phyloP scores from a whole-genome alignment of 2,888 invertebrate species.

The Lasius platythorax region DNA sequence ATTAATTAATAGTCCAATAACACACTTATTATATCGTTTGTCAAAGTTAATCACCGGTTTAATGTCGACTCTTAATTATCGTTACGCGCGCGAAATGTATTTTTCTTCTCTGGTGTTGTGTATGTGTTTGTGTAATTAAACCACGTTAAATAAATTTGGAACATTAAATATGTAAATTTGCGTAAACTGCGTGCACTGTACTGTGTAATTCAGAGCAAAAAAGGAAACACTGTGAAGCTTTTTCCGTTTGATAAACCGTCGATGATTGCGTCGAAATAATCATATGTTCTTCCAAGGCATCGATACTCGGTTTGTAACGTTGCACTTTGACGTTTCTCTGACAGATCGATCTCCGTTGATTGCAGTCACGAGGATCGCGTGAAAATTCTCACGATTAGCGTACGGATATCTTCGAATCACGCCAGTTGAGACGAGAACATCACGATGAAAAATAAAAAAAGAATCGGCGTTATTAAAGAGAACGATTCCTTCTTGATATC shows the following conservation, averaged over 20 bases:
- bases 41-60: not conserved
- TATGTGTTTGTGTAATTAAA: not conserved
- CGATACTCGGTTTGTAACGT: not conserved
- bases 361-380: not conserved
- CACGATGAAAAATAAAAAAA: not conserved
- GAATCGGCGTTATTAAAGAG: not conserved
- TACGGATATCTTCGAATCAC: conserved; percentile 2
- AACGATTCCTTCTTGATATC: not conserved
- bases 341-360: not conserved
- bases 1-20: not conserved
- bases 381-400: not conserved
- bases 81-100: not conserved
- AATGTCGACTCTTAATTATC: not conserved
- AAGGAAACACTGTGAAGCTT: not conserved
- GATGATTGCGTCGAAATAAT: not conserved
- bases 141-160: not conserved
- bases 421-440: not conserved
- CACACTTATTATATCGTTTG: not conserved
- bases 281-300: not conserved
- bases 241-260: not conserved
- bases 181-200: not conserved
- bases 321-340: not conserved
- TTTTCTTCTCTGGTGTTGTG: not conserved
- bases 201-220: not conserved
- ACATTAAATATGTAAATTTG: not conserved